Percentiles rank a stretch among this genome's conserved stretches.
Evolutionary conservation across 2,888 invertebrate genomes (phyloP).

Genomic region (Endotricha flammealis): DNA sequence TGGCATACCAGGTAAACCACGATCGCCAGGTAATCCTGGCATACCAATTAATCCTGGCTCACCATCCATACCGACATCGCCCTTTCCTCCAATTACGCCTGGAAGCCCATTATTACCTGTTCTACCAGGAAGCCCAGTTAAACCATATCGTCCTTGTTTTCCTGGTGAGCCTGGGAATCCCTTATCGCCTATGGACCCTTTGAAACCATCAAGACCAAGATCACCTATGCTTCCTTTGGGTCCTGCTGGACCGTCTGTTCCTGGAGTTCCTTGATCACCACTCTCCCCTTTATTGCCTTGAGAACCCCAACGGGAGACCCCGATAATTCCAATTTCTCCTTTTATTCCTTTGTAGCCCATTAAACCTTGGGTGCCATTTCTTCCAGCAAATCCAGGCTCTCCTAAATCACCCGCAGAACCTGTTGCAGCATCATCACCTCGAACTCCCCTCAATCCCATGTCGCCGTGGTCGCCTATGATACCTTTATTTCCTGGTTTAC

Average conservation of each 20-base stretch:
- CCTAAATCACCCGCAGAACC: slow-evolving; percentile 24
- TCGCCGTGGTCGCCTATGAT: slow-evolving; percentile 71
- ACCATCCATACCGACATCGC: slow-evolving; percentile 41
- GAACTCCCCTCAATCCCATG: slow-evolving; percentile 58
- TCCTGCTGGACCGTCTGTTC: slow-evolving; percentile 19
- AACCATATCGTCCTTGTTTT: slow-evolving; percentile 76
- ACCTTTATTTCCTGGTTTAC: slow-evolving; percentile 62
- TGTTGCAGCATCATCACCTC: slow-evolving; percentile 48
- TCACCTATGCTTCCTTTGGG: slow-evolving; percentile 61
- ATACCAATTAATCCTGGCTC: slow-evolving; percentile 60
- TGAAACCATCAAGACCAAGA: slow-evolving; percentile 72
- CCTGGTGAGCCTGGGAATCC: slow-evolving; percentile 77
- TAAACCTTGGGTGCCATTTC: slow-evolving; percentile 56
- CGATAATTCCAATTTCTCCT: slow-evolving; percentile 79
- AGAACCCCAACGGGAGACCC: slow-evolving; percentile 63
- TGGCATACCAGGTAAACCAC: slow-evolving; percentile 42
- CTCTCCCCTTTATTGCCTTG: slow-evolving; percentile 78
- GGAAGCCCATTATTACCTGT: slow-evolving; percentile 72
- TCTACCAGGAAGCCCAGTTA: slow-evolving; percentile 44
- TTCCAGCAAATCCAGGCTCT: slow-evolving; percentile 71
- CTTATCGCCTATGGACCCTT: slow-evolving; percentile 70
- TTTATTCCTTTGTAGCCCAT: slow-evolving; percentile 63
- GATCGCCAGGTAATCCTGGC: slow-evolving; percentile 77
- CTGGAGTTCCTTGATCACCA: slow-evolving; percentile 76
- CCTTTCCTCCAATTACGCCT: slow-evolving; percentile 51